Conservation (phyloP, 2,113 vertebrate species). For the Bubo bubo region DNA sequence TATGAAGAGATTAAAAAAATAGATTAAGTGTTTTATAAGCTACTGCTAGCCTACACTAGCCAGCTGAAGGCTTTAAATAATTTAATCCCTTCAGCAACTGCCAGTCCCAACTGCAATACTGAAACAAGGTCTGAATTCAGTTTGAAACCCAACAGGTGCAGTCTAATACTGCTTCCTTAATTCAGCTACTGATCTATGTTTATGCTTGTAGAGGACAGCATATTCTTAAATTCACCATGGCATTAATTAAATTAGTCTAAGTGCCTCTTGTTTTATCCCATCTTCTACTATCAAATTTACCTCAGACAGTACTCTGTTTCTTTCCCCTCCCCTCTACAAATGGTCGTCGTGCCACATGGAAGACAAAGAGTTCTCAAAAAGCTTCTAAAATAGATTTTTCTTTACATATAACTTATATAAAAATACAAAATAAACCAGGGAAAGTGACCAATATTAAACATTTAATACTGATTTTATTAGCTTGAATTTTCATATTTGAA, state of each 20-base stretch:
- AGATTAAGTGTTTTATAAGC: conserved; percentile 84
- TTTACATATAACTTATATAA: not conserved
- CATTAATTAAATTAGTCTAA: conserved; percentile 71
- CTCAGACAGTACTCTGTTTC: conserved; percentile 40
- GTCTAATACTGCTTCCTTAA: conserved; percentile 63
- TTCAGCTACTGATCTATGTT: conserved; percentile 66
- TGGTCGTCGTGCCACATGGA: conserved; percentile 8
- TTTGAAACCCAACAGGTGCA: conserved; percentile 81
- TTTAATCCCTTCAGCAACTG: conserved; percentile 87
- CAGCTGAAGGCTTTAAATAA: conserved; percentile 87
- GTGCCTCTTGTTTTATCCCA: conserved; percentile 58
- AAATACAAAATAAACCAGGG: not conserved
- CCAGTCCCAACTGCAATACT: conserved; percentile 79
- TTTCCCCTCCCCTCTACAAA: conserved; percentile 29
- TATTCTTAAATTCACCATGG: conserved; percentile 65
- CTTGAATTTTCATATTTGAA: not conserved
- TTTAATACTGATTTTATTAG: not conserved
- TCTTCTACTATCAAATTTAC: conserved; percentile 61
- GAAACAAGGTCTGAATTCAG: conserved; percentile 80
- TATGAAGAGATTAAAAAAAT: conserved; percentile 83
- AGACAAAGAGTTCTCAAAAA: conserved; percentile 27
- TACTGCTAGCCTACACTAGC: conserved; percentile 79
- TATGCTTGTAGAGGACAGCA: conserved; percentile 39
- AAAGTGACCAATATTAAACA: not conserved
- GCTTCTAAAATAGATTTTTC: conserved; percentile 14